Evolutionary conservation across 2,113 vertebrate species (phyloP).

Genomic region (Colinus virginianus): DNA sequence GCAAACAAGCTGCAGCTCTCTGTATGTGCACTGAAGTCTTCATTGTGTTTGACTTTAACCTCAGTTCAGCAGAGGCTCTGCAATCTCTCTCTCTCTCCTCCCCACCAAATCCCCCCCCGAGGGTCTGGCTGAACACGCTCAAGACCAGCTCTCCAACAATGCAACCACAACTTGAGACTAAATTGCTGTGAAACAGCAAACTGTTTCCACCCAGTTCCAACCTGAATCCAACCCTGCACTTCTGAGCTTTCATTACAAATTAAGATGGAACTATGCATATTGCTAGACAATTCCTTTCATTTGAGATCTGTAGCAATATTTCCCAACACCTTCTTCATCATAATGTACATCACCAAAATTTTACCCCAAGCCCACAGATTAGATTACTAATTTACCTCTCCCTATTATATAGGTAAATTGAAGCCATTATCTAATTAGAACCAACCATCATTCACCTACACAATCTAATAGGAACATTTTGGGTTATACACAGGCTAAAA

Average conservation of each 20-base stretch:
- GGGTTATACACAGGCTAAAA: slow-evolving; percentile 15
- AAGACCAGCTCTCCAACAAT: neutral
- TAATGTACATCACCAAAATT: neutral
- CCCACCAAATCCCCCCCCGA: no score
- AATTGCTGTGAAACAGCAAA: neutral
- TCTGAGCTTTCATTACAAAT: neutral
- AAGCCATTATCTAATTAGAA: slow-evolving; percentile 53
- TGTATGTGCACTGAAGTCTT: neutral
- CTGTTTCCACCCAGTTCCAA: neutral
- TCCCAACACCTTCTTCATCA: neutral
- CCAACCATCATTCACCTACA: neutral
- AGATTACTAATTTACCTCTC: neutral
- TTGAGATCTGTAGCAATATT: neutral
- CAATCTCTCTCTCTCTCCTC: neutral
- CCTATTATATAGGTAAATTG: slow-evolving; percentile 5
- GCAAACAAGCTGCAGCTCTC: neutral
- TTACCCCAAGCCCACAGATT: neutral
- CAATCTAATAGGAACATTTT: neutral
- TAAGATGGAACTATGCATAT: neutral
- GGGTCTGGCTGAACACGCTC: neutral
- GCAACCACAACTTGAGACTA: neutral
- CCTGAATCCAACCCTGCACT: neutral
- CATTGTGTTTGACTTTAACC: neutral
- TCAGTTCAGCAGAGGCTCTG: neutral
- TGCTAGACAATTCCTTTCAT: neutral